Percentiles rank a stretch among this genome's conserved stretches.
Conservation (phyloP, 2,888 invertebrate genomes). For the Cantharis lateralis region DNA sequence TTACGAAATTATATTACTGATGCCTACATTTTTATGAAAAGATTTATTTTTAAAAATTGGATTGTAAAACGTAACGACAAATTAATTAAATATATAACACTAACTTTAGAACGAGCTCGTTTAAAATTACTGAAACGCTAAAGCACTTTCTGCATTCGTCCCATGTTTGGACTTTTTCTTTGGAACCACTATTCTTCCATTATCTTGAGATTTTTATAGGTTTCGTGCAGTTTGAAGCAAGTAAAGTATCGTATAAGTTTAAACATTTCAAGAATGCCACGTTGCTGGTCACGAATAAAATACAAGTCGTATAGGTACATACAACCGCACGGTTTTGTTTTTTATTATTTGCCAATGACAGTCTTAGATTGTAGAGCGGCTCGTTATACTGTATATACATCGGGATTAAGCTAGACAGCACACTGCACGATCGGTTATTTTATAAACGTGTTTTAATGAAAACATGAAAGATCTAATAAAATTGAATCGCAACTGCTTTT, state of each 20-base stretch:
- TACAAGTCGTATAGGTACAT: neutral
- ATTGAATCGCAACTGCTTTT: neutral
- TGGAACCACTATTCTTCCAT: neutral
- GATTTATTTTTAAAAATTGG: neutral
- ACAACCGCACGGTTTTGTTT: neutral
- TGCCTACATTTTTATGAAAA: no score
- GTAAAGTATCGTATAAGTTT: neutral
- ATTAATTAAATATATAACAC: neutral
- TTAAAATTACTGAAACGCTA: no score
- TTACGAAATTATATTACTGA: no score
- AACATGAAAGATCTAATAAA: neutral
- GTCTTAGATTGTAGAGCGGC: neutral
- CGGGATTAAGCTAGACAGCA: neutral
- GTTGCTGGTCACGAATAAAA: neutral
- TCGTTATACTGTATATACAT: neutral
- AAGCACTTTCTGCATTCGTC: no score
- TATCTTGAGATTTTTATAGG: neutral
- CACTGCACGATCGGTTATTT: neutral
- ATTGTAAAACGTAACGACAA: neutral
- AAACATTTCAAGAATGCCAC: neutral
- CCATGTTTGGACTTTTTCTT: neutral
- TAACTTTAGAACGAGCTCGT: neutral
- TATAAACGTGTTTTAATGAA: slow-evolving; percentile 1
- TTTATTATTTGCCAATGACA: neutral
- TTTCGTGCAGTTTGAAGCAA: neutral